Conservation (phyloP, 1,140 invertebrate species). For the Orussus abietinus region DNA sequence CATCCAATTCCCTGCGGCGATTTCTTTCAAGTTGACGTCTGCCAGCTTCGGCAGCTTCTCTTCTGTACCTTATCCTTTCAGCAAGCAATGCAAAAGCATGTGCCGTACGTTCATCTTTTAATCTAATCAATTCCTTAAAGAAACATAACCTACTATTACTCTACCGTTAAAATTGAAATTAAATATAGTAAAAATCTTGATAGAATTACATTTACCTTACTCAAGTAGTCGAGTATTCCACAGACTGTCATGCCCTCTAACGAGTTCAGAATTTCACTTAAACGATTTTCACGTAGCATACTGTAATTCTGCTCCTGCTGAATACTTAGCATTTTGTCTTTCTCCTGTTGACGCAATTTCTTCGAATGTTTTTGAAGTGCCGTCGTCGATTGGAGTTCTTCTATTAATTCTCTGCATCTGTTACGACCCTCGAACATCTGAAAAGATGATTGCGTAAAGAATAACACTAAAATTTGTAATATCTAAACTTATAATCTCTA, state of each 20-base stretch:
- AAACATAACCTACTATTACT: too few relatives aligned
- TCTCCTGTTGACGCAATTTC: conserved; percentile 47
- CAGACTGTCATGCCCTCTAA: conserved; percentile 64
- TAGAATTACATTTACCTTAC: conserved; percentile 47
- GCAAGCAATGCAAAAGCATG: conserved; percentile 67
- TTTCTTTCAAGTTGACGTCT: conserved; percentile 65
- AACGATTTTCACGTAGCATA: conserved; percentile 44
- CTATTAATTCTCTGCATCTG: conserved; percentile 63
- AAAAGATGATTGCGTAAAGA: too few relatives aligned
- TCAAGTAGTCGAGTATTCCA: conserved; percentile 67
- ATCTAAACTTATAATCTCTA: conserved; percentile 1
- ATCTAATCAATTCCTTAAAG: conserved; percentile 61
- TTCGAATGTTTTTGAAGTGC: conserved; percentile 56
- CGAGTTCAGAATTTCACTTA: conserved; percentile 54
- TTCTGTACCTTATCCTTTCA: conserved; percentile 62
- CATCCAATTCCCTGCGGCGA: conserved; percentile 65
- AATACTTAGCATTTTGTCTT: conserved; percentile 45
- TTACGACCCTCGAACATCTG: conserved; percentile 69
- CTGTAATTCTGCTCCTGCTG: conserved; percentile 35
- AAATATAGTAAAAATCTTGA: too few relatives aligned
- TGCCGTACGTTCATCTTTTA: conserved; percentile 68
- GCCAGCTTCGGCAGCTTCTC: conserved; percentile 71
- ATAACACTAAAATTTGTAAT: conserved; percentile 8
- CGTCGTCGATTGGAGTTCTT: conserved; percentile 64
- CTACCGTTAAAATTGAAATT: too few relatives aligned